phyloP scores from a whole-genome alignment of 2,888 invertebrate species.

The Acholoe squamosa region DNA sequence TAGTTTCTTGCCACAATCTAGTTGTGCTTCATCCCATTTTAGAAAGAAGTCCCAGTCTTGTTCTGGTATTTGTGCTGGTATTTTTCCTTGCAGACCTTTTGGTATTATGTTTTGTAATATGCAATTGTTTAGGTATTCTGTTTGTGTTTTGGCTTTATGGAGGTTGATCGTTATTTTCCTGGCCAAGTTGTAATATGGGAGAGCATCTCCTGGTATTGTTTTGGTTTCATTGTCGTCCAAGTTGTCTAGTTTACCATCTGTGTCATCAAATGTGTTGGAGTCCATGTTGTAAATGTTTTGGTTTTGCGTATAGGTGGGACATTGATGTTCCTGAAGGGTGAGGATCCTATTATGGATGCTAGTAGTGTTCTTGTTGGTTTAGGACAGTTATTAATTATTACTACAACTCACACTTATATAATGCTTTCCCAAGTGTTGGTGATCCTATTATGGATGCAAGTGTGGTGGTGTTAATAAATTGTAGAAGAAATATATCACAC shows the following conservation, averaged over 20 bases:
- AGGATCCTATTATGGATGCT: neutral
- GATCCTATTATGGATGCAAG: too few species aligned
- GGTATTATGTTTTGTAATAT: neutral
- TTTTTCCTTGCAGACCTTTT: neutral
- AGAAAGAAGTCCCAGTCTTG: neutral
- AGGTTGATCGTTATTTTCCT: neutral
- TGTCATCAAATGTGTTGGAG: neutral
- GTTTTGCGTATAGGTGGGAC: neutral
- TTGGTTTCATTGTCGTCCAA: neutral
- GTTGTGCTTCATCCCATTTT: neutral
- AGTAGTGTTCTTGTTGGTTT: neutral
- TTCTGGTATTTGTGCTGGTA: neutral
- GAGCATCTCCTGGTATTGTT: neutral
- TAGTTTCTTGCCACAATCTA: neutral
- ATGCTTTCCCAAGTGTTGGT: too few species aligned
- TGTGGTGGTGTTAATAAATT: too few species aligned
- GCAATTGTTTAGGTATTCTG: neutral
- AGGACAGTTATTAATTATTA: neutral
- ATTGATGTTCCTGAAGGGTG: neutral
- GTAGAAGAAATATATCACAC: too few species aligned
- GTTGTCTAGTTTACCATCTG: neutral
- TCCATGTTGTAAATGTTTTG: neutral
- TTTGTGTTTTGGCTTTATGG: neutral
- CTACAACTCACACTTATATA: neutral
- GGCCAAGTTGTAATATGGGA: neutral